Conservation (phyloP, 2,888 invertebrate genomes). For the Stenchaetothrips biformis region DNA sequence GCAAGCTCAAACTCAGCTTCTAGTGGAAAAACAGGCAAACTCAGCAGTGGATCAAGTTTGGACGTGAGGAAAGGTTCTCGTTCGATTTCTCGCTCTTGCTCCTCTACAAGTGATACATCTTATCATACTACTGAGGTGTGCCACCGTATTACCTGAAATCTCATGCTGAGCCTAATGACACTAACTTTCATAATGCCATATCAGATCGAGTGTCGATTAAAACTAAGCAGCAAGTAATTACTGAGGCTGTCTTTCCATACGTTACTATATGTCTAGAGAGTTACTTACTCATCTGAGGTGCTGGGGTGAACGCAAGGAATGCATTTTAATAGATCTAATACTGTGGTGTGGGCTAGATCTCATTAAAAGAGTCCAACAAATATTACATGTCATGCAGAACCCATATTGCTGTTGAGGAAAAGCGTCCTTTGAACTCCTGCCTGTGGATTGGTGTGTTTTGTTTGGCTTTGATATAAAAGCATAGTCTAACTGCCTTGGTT, state of each 20-base stretch:
- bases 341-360: not conserved
- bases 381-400: not conserved
- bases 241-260: too few relatives aligned
- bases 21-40: constrained; percentile 23
- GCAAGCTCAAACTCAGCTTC: not conserved
- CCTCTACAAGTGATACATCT: constrained; percentile 13
- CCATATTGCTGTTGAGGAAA: not conserved
- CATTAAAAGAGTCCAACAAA: not conserved
- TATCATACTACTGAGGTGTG: constrained; percentile 15
- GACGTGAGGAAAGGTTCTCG: not conserved
- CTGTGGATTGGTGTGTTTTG: constrained; percentile 8
- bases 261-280: too few relatives aligned
- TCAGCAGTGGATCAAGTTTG: not conserved
- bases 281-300: too few relatives aligned
- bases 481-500: constrained; percentile 7
- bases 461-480: not conserved
- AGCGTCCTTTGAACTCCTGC: not conserved
- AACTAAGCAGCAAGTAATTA: too few relatives aligned
- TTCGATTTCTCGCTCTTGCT: not conserved
- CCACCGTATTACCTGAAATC: not conserved
- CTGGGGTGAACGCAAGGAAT: not conserved
- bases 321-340: not conserved
- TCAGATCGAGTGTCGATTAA: too few relatives aligned
- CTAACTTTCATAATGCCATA: not conserved
- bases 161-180: not conserved